Evolutionary conservation across 2,113 vertebrate species (phyloP), one percentile per base, ranked within the genome.

Genomic region (Pedionomus torquatus): DNA sequence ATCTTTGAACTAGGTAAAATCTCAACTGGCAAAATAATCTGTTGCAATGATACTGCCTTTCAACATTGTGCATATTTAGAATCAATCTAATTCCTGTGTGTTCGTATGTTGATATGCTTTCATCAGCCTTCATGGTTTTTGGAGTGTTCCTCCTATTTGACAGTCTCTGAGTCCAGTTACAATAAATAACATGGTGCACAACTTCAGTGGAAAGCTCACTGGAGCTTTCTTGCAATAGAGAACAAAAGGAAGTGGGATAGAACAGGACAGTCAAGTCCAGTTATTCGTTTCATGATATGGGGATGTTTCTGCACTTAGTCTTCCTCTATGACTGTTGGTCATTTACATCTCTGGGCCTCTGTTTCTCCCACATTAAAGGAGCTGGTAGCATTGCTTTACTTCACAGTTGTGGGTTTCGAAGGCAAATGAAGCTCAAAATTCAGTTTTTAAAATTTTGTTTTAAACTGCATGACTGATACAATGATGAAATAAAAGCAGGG

Each of bases 61-160:
- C 80, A 74, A 7, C 8, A 10, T 70, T 57, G 37, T 81, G 43
- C n/a, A 10, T 43, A 3, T 79, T 55, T 65, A 43, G 83, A 79
- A 60, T 0, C 0, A 4, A 80, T 3, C 5, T 26, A 46, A 18
- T n/a, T 74, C 1, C 1, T n/a, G 17, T 54, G 46, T 63, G 30
- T 46, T 65, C 2, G 0, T 37, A 11, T 11, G 20, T 13, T 41
- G 21, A 12, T 13, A 1, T n/a, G 13, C 23, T 88, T 63, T 13
- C 10, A 15, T 71, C 30, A 17, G 7, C 8, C 66, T 55, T 55
- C 28, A 1, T 57, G 44, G 54, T 68, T 72, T 70, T 49, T 31
- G 39, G 61, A 24, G 24, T 2, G 1, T 57, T 71, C 19, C 28
- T 71, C 37, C 39, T 82, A 1, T 43, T 70, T 63, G 12, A 9